These are phyloP conservation scores for Columbina picui DNA, from an alignment of 2,113 vertebrate species.

Conservation along the genomic window DNA sequence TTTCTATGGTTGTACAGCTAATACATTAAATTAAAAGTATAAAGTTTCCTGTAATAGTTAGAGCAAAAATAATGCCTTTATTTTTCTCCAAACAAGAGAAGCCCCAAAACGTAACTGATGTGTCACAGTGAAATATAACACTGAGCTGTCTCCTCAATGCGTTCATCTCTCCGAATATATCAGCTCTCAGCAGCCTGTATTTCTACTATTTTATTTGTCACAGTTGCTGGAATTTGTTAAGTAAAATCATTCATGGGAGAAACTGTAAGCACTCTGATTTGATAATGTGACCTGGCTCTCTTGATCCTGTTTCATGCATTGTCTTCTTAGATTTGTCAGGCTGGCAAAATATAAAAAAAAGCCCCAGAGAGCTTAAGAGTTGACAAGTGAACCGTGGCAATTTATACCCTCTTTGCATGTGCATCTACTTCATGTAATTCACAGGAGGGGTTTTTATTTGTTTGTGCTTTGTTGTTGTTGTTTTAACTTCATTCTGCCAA, in stretches of 20 bases:
- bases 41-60: neutral
- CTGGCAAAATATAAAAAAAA: slow-evolving; percentile 25
- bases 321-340: slow-evolving; percentile 67
- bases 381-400: slow-evolving; percentile 50
- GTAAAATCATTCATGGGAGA: slow-evolving; percentile 20
- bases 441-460: neutral
- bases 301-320: slow-evolving; percentile 64
- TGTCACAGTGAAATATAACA: neutral
- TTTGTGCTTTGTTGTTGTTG: neutral
- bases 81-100: neutral
- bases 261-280: slow-evolving; percentile 18
- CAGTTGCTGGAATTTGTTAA: slow-evolving; percentile 28
- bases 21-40: neutral
- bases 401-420: neutral
- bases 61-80: neutral
- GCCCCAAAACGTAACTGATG: neutral
- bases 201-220: neutral
- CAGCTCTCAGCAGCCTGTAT: neutral
- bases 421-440: neutral
- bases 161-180: neutral
- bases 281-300: slow-evolving; percentile 58
- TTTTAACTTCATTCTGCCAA: neutral
- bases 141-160: neutral
- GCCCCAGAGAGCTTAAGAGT: neutral
- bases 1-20: neutral